Percentiles rank a stretch among this genome's conserved stretches.
phyloP scores from a whole-genome alignment of 1,140 invertebrate species.

The Tetramorium simillimum region DNA sequence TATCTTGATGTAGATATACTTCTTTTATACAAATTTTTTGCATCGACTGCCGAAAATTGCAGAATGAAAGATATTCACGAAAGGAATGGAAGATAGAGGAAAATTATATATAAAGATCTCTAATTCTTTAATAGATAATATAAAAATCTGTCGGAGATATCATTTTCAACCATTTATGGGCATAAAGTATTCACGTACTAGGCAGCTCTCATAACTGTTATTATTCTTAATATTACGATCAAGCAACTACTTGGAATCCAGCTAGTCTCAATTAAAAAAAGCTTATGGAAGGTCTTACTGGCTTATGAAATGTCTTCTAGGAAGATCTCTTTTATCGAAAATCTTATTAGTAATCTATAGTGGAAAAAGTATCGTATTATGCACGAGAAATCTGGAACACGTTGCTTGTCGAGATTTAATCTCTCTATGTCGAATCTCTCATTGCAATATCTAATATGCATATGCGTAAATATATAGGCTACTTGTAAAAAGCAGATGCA shows the following conservation, averaged over 20 bases:
- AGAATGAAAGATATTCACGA: conserved; percentile 4
- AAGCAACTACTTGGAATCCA: conserved; percentile 35
- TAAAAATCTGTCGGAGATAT: conserved; percentile 35
- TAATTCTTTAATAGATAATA: conserved; percentile 26
- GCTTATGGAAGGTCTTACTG: conserved; percentile 46
- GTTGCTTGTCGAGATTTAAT: conserved; percentile 48
- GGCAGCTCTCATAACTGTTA: conserved; percentile 22
- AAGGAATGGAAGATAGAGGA: conserved; percentile 18
- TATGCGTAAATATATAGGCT: conserved; percentile 42
- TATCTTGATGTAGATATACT: conserved; percentile 2
- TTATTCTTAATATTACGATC: conserved; percentile 32
- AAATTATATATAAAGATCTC: conserved; percentile 20
- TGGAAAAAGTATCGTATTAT: conserved; percentile 57
- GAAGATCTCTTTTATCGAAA: conserved; percentile 55
- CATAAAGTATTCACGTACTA: conserved; percentile 17
- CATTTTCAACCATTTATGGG: conserved; percentile 9
- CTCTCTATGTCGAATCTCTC: conserved; percentile 22
- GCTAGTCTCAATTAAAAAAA: conserved; percentile 35
- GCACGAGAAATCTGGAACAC: conserved; percentile 65
- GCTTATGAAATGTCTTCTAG: conserved; percentile 45
- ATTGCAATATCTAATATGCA: conserved; percentile 44
- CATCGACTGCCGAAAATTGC: conserved; percentile 6
- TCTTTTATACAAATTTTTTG: not conserved
- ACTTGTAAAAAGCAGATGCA: conserved; percentile 67
- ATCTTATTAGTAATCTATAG: conserved; percentile 47